Conservation (phyloP, 2,113 vertebrate genomes). For the Cromileptes altivelis region DNA sequence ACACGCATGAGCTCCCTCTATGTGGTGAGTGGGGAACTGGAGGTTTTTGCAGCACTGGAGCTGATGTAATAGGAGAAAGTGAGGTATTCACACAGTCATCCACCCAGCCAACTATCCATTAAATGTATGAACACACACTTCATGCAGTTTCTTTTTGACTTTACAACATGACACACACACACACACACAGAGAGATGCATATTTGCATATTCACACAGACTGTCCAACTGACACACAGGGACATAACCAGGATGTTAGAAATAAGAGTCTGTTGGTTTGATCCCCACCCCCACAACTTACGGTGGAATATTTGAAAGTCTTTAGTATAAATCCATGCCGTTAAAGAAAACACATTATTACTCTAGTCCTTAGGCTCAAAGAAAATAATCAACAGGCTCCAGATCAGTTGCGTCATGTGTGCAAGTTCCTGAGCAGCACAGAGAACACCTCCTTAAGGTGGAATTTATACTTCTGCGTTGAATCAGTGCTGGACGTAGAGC, state of each 20-base stretch:
- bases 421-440: neutral
- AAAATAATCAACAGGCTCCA: conserved; percentile 17
- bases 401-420: conserved; percentile 12
- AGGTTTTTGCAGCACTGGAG: conserved; percentile 22
- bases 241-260: neutral
- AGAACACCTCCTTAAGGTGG: neutral
- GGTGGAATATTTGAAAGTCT: neutral
- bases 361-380: neutral
- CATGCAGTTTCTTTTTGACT: neutral
- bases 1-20: conserved; percentile 74
- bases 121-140: neutral
- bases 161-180: neutral
- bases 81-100: neutral
- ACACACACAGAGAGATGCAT: neutral
- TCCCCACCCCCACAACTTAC: neutral
- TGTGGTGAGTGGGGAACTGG: conserved; percentile 56
- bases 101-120: neutral
- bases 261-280: neutral
- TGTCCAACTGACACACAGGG: conserved; percentile 1
- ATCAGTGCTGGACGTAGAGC: too few relatives aligned
- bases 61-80: conserved; percentile 44
- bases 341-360: neutral
- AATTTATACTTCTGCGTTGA: too few relatives aligned
- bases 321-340: neutral
- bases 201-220: conserved; percentile 18